Conservation (phyloP, 2,113 vertebrate species). For the Vulpes ferrilata region DNA sequence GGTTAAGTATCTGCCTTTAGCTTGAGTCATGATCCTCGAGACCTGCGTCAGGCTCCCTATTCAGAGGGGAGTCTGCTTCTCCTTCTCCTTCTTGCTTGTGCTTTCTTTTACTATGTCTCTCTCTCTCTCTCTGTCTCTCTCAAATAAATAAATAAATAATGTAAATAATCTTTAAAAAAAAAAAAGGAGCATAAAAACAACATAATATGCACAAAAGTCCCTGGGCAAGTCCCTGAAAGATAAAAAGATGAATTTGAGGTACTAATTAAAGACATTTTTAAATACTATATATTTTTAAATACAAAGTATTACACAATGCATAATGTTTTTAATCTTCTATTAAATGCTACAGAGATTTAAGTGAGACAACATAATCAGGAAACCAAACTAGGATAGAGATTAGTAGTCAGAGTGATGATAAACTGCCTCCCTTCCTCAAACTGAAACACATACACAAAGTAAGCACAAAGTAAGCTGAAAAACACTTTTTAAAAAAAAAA, state of each 20-base stretch:
- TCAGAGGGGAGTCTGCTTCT: no score
- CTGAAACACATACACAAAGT: background rate
- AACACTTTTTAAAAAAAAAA: background rate
- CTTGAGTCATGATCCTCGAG: no score
- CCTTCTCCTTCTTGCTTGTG: no score
- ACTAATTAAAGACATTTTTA: conserved; percentile 41
- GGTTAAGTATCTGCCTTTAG: no score
- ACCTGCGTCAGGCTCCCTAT: no score
- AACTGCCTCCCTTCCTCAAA: background rate
- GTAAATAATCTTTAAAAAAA: no score
- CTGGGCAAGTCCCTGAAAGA: background rate
- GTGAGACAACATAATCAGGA: background rate
- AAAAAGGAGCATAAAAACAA: background rate
- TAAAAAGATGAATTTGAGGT: conserved; percentile 13
- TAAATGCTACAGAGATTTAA: background rate
- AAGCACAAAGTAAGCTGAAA: background rate
- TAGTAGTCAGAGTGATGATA: background rate
- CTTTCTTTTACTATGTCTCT: no score
- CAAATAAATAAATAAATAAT: no score
- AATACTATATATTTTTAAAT: background rate
- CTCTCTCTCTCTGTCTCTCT: no score
- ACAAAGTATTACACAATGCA: background rate
- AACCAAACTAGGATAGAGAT: conserved; percentile 5
- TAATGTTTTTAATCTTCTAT: background rate
- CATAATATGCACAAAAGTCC: background rate